phyloP scores from a whole-genome alignment of 2,888 invertebrate species.

The Cataglyphis altisquamis region DNA sequence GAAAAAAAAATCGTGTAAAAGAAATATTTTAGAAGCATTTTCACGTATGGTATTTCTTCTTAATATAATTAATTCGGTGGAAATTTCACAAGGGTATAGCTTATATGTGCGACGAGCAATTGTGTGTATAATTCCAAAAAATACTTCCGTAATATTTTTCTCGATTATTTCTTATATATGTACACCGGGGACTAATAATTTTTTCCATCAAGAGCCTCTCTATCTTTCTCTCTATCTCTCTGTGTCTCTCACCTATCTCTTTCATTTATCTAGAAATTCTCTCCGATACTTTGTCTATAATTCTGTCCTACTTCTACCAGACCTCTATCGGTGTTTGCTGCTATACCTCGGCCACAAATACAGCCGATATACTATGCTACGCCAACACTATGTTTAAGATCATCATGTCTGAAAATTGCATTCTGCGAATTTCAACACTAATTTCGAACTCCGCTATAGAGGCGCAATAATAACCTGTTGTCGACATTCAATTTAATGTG shows the following conservation, averaged over 20 bases:
- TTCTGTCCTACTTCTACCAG: conserved; percentile 80
- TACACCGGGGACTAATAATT: conserved; percentile 16
- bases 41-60: no score
- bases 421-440: conserved; percentile 77
- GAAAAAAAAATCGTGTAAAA: no score
- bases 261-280: conserved; percentile 69
- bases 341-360: conserved; percentile 85
- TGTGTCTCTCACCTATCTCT: conserved; percentile 55
- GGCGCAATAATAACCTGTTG: conserved; percentile 12
- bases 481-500: not conserved
- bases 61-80: not conserved
- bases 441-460: conserved; percentile 60
- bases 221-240: conserved; percentile 56
- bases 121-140: not conserved
- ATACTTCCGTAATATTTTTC: conserved; percentile 6
- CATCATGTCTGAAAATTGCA: conserved; percentile 80
- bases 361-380: conserved; percentile 82
- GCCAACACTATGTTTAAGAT: conserved; percentile 80
- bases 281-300: conserved; percentile 77
- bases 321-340: conserved; percentile 84
- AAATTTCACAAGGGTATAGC: not conserved
- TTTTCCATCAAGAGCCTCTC: conserved; percentile 42
- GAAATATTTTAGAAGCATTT: no score
- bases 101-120: not conserved
- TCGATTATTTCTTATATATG: not conserved